Base-by-base conservation (phyloP, 2,888 invertebrate genomes). In the Portevinia maculata region DNA sequence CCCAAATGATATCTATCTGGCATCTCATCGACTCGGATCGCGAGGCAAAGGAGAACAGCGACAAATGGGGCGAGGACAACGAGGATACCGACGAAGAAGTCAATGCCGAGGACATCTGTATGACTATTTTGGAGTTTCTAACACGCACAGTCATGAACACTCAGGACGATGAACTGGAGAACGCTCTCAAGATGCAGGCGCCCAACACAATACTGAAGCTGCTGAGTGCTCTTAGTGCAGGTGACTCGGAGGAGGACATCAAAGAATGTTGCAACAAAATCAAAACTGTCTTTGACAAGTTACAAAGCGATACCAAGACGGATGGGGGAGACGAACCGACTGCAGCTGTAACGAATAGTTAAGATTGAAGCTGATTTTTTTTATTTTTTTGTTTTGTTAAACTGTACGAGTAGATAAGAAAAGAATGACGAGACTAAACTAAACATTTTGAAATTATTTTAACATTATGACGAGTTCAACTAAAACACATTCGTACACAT, bases 1-100 rank as follows among this genome's bases (percentile, higher is more conserved):
- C 79, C 13, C 86, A 88, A 79, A 85, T 90, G 30, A 85, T 90
- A 0, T 86, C 79, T 1, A 86, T 90, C 8, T 90, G 90, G 89
- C 81, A 86, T 46, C 81, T 87, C 7, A 85, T 87, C 5, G 86
- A 84, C 65, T 85, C 74, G 39, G 87, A 59, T 67, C 86, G 71
- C 30, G 84, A 85, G 70, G 67, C 86, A 39, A 85, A 69, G 52
- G 71, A 84, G n/a, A 67, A 76, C 21, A 67, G 52, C 28, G 67
- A 74, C 24, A 75, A 84, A 11, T 84, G 78, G 84, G 84, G 83
- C 21, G 81, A 84, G 0, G 84, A 84, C 8, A 64, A 41, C 7
- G 78, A 85, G 9, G 73, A 79, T 1, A 67, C 46, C n/a, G 78
- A 74, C 7, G 85, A 86, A 30, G 86, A 87, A 57, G 85, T 87